Evolutionary conservation across 1,140 invertebrate genomes (phyloP), one percentile per base, ranked within the genome.

Genomic region (Drosophila lacteicornis): DNA sequence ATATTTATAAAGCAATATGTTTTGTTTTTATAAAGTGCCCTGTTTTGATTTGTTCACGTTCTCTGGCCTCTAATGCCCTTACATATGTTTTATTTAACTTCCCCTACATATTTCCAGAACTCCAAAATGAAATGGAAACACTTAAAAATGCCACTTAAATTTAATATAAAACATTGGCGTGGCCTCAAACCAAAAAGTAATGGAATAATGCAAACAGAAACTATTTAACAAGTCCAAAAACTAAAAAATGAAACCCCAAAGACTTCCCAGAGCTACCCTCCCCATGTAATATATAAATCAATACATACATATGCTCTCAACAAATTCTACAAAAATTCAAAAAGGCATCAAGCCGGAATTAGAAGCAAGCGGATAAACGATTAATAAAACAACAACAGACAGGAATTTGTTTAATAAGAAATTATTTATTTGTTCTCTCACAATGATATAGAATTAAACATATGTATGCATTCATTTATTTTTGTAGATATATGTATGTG

Each of bases 361-460:
- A 11, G 9, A 58, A 42, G 8, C 69, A 65, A 79, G 36, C 53
- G 40, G 12, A 22, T 53, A 45, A 76, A 68, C 73, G 61, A 70
- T 87, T 80, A 87, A 87, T 88, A 87, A 87, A 87, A 87, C 84
- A 88, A 88, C 84, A 83, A 79, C 43, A 75, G 62, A 78, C 69
- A 58, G 59, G 47, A 61, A 80, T 75, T 80, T 63, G 71, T 78
- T 80, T 59, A 82, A 69, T 59, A 82, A 69, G 58, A 67, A 71
- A 78, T 80, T 70, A 75, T 87, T 87, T 87, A 88, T 87, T 87
- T 69, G 73, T 83, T 79, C 69, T 80, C 80, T 80, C 80, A 84
- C 65, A 68, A 55, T 74, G 65, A 70, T 87, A 80, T 80, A 73
- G 75, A 58, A 78, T 81, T 87, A 66, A 83, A 88, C 80, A 87